Conservation (phyloP, 2,888 invertebrate genomes). For the Polietes domitor region DNA sequence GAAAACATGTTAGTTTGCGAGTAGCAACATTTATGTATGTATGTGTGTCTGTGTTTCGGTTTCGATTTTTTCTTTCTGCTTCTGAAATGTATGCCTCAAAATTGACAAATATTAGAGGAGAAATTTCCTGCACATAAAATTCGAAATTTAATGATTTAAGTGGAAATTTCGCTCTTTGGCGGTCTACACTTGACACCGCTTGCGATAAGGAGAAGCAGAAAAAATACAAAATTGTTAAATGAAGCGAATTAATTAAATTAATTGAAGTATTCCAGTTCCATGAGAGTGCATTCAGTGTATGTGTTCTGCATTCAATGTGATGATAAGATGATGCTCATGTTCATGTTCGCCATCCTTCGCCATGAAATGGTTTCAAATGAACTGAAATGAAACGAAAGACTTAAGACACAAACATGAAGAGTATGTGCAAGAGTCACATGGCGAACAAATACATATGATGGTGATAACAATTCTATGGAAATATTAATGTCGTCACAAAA, state of each 20-base stretch:
- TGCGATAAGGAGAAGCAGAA: background rate
- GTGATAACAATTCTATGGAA: too few species aligned
- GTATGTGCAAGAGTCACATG: too few species aligned
- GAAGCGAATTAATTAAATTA: slow-evolving; percentile 25
- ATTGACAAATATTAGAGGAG: slow-evolving; percentile 58
- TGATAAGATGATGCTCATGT: background rate
- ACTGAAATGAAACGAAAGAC: slow-evolving; percentile 50
- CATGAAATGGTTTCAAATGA: background rate
- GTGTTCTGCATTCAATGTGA: background rate
- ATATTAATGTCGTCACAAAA: too few species aligned
- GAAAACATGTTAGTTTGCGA: background rate
- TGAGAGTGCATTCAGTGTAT: background rate
- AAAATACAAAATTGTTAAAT: slow-evolving; percentile 5
- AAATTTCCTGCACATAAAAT: slow-evolving; percentile 47
- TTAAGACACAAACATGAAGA: slow-evolving; percentile 46
- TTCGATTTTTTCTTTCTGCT: background rate
- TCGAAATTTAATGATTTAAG: slow-evolving; percentile 1
- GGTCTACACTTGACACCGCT: slow-evolving; percentile 9
- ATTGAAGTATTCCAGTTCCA: background rate
- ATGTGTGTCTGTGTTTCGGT: background rate
- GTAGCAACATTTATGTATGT: background rate
- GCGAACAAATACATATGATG: too few species aligned
- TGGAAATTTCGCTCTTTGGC: slow-evolving; percentile 26
- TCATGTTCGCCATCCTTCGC: background rate
- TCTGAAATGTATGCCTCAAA: slow-evolving; percentile 47